These are phyloP conservation scores for Watsonalla binaria DNA, from an alignment of 2,888 invertebrate genomes.

Conservation along the genomic window DNA sequence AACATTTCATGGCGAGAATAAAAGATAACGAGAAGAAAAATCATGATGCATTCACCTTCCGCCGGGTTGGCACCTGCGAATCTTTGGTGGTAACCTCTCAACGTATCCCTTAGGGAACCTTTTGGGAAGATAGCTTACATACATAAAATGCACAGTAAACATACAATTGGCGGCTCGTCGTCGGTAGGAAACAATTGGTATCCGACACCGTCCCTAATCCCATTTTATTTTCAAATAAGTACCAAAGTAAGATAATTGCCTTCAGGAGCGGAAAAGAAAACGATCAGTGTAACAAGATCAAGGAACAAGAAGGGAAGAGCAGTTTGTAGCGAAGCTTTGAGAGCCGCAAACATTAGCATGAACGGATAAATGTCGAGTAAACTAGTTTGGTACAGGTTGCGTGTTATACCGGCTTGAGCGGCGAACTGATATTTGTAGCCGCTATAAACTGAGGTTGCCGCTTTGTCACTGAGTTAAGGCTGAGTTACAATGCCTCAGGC, in stretches of 20 bases:
- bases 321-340: slow-evolving; percentile 27
- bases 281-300: slow-evolving; percentile 5
- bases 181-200: no score
- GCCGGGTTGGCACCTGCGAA: no score
- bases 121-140: no score
- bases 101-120: no score
- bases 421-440: background rate
- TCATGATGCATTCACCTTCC: no score
- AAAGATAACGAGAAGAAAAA: no score
- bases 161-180: no score
- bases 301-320: slow-evolving; percentile 10
- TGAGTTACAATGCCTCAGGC: background rate
- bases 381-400: slow-evolving; percentile 6
- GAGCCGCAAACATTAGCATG: slow-evolving; percentile 40
- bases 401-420: background rate
- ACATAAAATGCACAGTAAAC: no score
- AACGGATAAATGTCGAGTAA: slow-evolving; percentile 34
- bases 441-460: background rate
- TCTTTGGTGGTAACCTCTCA: no score
- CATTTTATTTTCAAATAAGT: background rate
- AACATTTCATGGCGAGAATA: no score
- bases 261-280: slow-evolving; percentile 3
- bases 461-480: background rate
- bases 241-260: background rate
- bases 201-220: background rate